Evolutionary conservation across 2,797 vertebrate species (phyloP), one percentile per base, ranked within the genome.

Genomic region (Halcyon badia): DNA sequence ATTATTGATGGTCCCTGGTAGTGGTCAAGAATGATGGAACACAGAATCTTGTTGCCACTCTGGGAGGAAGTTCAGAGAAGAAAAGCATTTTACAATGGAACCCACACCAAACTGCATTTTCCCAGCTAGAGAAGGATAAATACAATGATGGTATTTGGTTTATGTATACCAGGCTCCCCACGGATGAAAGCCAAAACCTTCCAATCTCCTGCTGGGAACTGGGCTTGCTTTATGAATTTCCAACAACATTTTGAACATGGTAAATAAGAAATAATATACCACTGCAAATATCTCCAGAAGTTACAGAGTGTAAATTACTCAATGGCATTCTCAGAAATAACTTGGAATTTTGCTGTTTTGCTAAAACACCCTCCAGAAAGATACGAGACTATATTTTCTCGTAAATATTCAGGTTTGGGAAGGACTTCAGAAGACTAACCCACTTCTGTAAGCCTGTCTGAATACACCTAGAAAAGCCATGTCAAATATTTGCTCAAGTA

Each of bases 1-100:
- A 99, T 99, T 91, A 99, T 98, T 33, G 98, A 98, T 0, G 98
- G 97, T 19, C 98, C 98, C 83, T 98, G 98, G 52, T 97, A 98
- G 83, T 99, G 99, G 82, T 98, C 98, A 94, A 99, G 98, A 89
- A 99, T 98, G 69, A 99, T 98, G 35, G 99, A 98, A 90, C 99
- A 99, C 94, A 99, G 97, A 75, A 97, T 97, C 76, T 98, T 97
- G 93, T 99, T 99, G 91, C 99, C 99, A 73, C 98, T 99, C 99
- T 99, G 97, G 58, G 96, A 97, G 91, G 8, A 85, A 88, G 65
- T 60, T 85, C 86, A 89, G 92, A 84, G 86, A 96, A 96, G 48
- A 51, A 73, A 89, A 89, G 11, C 15, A 22, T 94, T 94, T 90
- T 76, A 83, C 16, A 26, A 60, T 48, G 49, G 56, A 75, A 11